Evolutionary conservation across 2,888 invertebrate genomes (phyloP).

Genomic region (Drosophila nr. perissopoda): DNA sequence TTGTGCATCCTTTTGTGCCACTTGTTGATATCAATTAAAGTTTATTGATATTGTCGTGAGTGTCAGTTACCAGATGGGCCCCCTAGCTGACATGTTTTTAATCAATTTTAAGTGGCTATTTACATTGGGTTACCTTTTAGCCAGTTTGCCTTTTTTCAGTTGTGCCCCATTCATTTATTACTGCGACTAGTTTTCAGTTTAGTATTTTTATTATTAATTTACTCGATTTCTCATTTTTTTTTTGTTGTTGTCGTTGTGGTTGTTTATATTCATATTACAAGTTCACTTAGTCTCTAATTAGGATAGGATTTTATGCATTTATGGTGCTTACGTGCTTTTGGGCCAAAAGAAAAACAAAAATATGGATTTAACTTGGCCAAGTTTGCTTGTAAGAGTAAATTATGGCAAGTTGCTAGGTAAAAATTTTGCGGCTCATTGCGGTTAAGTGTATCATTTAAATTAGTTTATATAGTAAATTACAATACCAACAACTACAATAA

Average conservation of each 20-base stretch:
- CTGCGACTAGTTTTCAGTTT: slow-evolving; percentile 23
- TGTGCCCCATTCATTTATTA: slow-evolving; percentile 26
- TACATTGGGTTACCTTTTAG: slow-evolving; percentile 62
- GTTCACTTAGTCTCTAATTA: slow-evolving; percentile 66
- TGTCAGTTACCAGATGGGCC: slow-evolving; percentile 44
- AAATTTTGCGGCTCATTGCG: slow-evolving; percentile 56
- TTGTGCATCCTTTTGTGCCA: slow-evolving; percentile 65
- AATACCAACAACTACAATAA: slow-evolving; percentile 81
- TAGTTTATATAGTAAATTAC: slow-evolving; percentile 67
- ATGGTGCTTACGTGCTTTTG: slow-evolving; percentile 53
- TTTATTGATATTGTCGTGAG: slow-evolving; percentile 72
- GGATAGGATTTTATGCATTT: slow-evolving; percentile 63
- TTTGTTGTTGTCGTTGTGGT: slow-evolving; percentile 11
- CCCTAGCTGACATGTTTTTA: slow-evolving; percentile 64
- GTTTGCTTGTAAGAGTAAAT: slow-evolving; percentile 40
- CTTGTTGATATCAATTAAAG: slow-evolving; percentile 77
- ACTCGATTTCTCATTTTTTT: slow-evolving; percentile 41
- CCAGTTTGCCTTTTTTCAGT: slow-evolving; percentile 2
- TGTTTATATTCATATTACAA: slow-evolving; percentile 49
- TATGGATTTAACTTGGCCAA: slow-evolving; percentile 34
- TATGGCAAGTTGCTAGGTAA: slow-evolving; percentile 76
- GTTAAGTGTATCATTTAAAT: slow-evolving; percentile 47
- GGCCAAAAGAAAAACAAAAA: slow-evolving; percentile 13
- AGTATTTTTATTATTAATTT: slow-evolving; percentile 48
- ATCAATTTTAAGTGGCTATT: slow-evolving; percentile 78